A percentile compares a stretch with the other conserved stretches of the same genome.
Conservation (phyloP, 2,888 invertebrate species). For the Netelia inedita region DNA sequence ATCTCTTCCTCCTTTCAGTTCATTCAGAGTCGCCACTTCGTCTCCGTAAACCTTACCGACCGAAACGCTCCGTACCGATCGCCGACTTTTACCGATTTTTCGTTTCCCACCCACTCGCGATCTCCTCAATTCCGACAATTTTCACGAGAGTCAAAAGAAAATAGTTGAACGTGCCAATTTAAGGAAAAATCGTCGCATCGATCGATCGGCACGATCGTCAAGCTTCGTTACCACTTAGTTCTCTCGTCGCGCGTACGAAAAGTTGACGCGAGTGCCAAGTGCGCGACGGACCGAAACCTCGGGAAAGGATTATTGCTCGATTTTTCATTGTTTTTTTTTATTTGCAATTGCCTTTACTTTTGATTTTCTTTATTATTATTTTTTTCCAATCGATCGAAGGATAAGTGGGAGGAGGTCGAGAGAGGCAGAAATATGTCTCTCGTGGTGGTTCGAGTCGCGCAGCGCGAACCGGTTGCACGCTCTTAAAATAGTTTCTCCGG, state of each 20-base stretch:
- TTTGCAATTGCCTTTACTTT: neutral
- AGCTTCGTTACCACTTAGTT: no score
- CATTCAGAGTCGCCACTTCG: conserved; percentile 81
- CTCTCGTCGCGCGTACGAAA: no score
- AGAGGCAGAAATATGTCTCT: conserved; percentile 69
- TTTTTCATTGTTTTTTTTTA: neutral
- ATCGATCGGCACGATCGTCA: no score
- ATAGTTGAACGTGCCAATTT: neutral
- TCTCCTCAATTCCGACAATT: neutral
- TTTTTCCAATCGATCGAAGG: neutral
- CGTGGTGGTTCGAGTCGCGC: conserved; percentile 68
- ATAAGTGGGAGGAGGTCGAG: conserved; percentile 22
- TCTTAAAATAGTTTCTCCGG: conserved; percentile 79
- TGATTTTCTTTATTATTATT: neutral
- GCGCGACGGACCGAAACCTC: neutral
- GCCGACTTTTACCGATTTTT: neutral
- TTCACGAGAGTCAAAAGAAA: neutral
- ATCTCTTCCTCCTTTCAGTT: conserved; percentile 82
- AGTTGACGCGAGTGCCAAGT: neutral
- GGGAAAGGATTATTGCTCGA: neutral
- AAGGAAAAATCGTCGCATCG: no score
- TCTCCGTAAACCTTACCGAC: conserved; percentile 59
- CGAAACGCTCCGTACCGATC: neutral
- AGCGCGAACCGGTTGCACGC: conserved; percentile 78
- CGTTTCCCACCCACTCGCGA: neutral